Evolutionary conservation across 2,888 invertebrate genomes (phyloP).

Genomic region (Saturnia japonica): DNA sequence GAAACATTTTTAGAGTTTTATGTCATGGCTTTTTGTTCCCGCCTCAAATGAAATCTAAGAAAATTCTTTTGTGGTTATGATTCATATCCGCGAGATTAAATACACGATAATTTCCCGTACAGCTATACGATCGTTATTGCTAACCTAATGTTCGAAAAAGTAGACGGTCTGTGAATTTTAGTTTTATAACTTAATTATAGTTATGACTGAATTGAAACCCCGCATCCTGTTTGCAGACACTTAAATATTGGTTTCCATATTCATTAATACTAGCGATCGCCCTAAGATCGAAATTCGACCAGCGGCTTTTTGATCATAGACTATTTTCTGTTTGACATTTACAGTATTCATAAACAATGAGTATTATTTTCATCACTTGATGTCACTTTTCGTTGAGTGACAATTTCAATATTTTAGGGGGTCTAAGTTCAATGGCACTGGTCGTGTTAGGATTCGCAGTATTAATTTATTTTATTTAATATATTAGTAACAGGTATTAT

Average conservation of each 20-base stretch:
- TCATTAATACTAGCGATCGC: too few species aligned
- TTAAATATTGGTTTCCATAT: not conserved
- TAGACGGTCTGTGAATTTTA: not conserved
- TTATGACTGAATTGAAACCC: not conserved
- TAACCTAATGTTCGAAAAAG: not conserved
- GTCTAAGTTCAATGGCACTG: too few species aligned
- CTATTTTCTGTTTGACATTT: too few species aligned
- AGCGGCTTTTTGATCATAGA: too few species aligned
- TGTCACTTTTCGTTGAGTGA: too few species aligned
- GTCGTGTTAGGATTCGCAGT: too few species aligned
- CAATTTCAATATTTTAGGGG: too few species aligned
- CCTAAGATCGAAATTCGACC: too few species aligned
- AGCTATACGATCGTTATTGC: not conserved
- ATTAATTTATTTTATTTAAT: too few species aligned
- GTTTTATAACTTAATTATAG: not conserved
- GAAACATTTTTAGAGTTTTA: not conserved
- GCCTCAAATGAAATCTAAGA: conserved; percentile 9
- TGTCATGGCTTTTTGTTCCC: not conserved
- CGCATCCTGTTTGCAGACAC: not conserved
- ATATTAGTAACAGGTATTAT: too few species aligned
- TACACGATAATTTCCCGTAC: not conserved
- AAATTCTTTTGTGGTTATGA: not conserved
- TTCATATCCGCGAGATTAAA: conserved; percentile 6
- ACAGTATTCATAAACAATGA: too few species aligned
- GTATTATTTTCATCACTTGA: too few species aligned